Percentiles rank a stretch among this genome's conserved stretches.
phyloP scores from a whole-genome alignment of 2,113 vertebrate species.

The Beaufortia kweichowensis region DNA sequence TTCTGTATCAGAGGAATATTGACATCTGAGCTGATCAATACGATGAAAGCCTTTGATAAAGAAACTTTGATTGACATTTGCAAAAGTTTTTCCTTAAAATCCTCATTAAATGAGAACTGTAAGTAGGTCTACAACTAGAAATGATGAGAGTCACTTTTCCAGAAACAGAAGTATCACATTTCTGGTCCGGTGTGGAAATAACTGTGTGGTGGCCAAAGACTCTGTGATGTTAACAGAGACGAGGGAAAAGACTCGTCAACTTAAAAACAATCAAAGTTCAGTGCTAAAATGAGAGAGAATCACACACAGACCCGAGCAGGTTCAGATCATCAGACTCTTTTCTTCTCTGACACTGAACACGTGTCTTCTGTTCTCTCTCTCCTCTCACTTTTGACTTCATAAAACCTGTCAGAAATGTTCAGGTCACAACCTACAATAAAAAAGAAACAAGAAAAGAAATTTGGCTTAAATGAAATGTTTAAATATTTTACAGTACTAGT shows the following conservation, averaged over 20 bases:
- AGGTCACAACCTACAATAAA: no score
- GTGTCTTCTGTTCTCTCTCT: no score
- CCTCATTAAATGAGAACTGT: not conserved
- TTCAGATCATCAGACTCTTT: slow-evolving; percentile 36
- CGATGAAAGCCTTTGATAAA: no score
- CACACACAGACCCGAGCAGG: no score
- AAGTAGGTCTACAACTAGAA: not conserved
- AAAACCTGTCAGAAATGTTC: no score
- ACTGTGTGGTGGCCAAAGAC: slow-evolving; percentile 1
- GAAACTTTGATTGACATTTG: no score
- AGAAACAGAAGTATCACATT: slow-evolving; percentile 37
- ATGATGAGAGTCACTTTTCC: slow-evolving; percentile 31
- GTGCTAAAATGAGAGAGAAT: slow-evolving; percentile 57
- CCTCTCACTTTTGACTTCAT: no score
- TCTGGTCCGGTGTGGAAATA: slow-evolving; percentile 15
- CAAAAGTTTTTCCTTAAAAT: no score
- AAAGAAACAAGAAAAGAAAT: no score
- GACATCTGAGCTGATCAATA: no score
- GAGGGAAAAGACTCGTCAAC: slow-evolving; percentile 40
- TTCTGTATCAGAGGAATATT: not conserved
- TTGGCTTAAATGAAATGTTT: no score
- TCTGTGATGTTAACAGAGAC: slow-evolving; percentile 41
- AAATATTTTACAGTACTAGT: no score
- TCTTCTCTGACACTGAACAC: slow-evolving; percentile 41
- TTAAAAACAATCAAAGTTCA: slow-evolving; percentile 64